These are phyloP conservation scores for Cephalopholis sonnerati DNA, from an alignment of 2,113 vertebrate genomes.

Conservation along the genomic window DNA sequence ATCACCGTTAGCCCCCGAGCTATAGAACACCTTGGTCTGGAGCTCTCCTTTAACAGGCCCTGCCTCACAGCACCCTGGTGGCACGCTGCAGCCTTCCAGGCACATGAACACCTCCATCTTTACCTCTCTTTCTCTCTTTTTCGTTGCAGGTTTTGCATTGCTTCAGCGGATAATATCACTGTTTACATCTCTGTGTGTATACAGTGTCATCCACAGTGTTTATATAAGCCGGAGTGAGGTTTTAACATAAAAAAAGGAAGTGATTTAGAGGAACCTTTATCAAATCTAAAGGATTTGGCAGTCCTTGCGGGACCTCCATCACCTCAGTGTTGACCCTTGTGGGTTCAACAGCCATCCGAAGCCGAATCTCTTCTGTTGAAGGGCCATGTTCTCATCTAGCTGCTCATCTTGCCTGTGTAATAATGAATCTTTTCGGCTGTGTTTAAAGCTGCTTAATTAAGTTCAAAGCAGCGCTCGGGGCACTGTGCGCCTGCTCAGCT, in stretches of 20 bases:
- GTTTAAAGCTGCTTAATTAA: constrained; percentile 88
- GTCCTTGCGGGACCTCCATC: constrained; percentile 57
- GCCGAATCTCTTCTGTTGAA: constrained; percentile 43
- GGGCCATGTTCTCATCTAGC: constrained; percentile 66
- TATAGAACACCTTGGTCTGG: constrained; percentile 84
- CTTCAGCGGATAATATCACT: not conserved
- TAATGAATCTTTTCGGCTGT: constrained; percentile 85
- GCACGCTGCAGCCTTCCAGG: constrained; percentile 66
- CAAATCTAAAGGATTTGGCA: constrained; percentile 46
- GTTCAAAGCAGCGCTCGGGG: constrained; percentile 83
- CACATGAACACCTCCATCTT: constrained; percentile 56
- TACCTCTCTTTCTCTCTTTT: constrained; percentile 28
- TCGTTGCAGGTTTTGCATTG: not conserved
- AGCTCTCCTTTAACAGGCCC: constrained; percentile 77
- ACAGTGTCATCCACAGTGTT: not conserved
- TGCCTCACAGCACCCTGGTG: constrained; percentile 75
- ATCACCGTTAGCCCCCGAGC: constrained; percentile 87
- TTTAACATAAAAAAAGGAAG: not conserved
- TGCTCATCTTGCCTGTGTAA: constrained; percentile 78
- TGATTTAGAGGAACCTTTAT: constrained; percentile 46
- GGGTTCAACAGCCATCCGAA: constrained; percentile 60
- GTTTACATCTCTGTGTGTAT: not conserved
- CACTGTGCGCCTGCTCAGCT: constrained; percentile 74
- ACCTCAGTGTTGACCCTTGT: constrained; percentile 51
- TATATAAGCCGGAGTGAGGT: not conserved